Evolutionary conservation across 2,888 invertebrate genomes (phyloP).

Genomic region (Cryptus armator): DNA sequence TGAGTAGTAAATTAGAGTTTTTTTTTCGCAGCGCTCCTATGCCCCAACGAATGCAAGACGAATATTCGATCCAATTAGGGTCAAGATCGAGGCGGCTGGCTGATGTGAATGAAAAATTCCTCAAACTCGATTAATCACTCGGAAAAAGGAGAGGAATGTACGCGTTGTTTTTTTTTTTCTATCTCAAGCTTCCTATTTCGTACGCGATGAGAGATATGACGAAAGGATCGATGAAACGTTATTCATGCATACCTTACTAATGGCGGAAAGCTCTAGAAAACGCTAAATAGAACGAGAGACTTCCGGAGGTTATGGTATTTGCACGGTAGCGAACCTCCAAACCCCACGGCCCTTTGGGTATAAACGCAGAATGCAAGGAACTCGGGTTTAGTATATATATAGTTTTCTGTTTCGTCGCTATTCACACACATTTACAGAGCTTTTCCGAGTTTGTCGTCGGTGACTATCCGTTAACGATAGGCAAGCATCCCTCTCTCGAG

Average conservation of each 20-base stretch:
- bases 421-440: constrained; percentile 13
- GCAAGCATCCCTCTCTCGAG: constrained; percentile 31
- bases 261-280: constrained; percentile 48
- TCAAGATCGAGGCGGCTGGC: constrained; percentile 18
- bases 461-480: constrained; percentile 32
- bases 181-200: not conserved
- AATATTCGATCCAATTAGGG: constrained; percentile 41
- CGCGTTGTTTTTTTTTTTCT: constrained; percentile 8
- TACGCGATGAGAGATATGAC: constrained; percentile 7
- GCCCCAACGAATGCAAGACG: not conserved
- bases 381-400: not conserved
- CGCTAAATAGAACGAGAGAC: not conserved
- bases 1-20: not conserved
- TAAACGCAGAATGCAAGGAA: not conserved
- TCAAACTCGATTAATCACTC: constrained; percentile 58
- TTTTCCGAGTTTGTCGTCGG: constrained; percentile 24
- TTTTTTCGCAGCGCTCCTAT: not conserved
- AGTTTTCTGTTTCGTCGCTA: constrained; percentile 26
- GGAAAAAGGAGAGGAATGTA: constrained; percentile 9
- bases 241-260: constrained; percentile 63
- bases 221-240: constrained; percentile 54
- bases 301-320: constrained; percentile 18
- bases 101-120: constrained; percentile 21
- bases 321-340: not conserved
- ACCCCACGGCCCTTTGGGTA: not conserved